Base-by-base conservation (phyloP, 2,888 invertebrate genomes). In the Eristalinus aeneus region DNA sequence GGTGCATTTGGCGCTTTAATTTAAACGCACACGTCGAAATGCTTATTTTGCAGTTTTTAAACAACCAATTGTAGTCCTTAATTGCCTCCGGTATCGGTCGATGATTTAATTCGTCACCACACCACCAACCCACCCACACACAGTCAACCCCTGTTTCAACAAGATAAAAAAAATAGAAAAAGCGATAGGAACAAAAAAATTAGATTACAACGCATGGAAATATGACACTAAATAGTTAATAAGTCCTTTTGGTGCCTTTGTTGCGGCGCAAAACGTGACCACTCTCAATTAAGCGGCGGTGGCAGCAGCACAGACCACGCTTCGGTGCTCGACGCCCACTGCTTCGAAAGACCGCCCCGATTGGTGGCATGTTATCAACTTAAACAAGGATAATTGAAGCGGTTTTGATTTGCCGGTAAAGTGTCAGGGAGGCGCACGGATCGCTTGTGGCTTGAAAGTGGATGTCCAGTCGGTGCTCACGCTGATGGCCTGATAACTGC, bases 351-450 rank as follows among this genome's bases (percentile, higher is more conserved):
- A 16, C 16, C 46, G 8, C 16, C 46, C 8, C 46, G n/a, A 46
- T 46, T 46, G 46, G 46, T n/a, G 39, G 46, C 67, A 63, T 80
- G 75, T 80, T 64, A 85, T 68, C 68, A 60, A 46, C 60, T 63
- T 61, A 76, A 73, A 77, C 85, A 80, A 80, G 81, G 71, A 73
- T 72, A 77, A 60, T 74, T 84, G 71, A 39, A 46, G 46, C 16
- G 46, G 46, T 46, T 16, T 46, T 46, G 46, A 46, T 76, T 27
- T 60, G 54, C 61, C 12, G 46, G 16, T 16, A n/a, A 46, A 46
- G 46, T 46, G 46, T 46, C 46, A 16, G 8, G 8, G 8, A 46
- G 16, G 39, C n/a, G n/a, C n/a, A 46, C 39, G n/a, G 39, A 4
- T n/a, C 39, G 39, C n/a, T 12, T n/a, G 46, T 68, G 76, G 76